phyloP scores from a whole-genome alignment of 1,140 invertebrate species.

The Rhyacophila brunnea region DNA sequence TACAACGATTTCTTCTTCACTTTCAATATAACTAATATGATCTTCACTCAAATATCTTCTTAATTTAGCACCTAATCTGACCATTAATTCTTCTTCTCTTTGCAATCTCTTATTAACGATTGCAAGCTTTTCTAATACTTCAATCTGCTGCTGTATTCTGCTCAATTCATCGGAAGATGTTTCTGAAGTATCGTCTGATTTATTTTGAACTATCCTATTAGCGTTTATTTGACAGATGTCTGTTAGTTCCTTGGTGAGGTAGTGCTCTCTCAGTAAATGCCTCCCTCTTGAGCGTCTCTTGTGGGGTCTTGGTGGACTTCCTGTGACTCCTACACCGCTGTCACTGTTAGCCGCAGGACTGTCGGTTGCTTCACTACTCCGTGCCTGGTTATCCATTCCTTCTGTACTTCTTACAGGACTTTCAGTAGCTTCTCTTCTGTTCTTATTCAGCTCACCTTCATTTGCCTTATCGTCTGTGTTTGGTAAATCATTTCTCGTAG shows the following conservation, averaged over 20 bases:
- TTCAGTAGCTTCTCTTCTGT: neutral
- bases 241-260: conserved; percentile 53
- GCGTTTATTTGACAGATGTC: conserved; percentile 54
- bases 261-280: conserved; percentile 53
- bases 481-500: conserved; percentile 37
- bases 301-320: conserved; percentile 50
- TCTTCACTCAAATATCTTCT: conserved; percentile 63
- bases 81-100: conserved; percentile 66
- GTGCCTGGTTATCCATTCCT: conserved; percentile 50
- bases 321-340: conserved; percentile 55
- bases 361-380: conserved; percentile 51
- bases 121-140: conserved; percentile 68
- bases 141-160: conserved; percentile 60
- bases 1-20: conserved; percentile 48
- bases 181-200: conserved; percentile 55
- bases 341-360: conserved; percentile 58
- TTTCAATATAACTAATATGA: conserved; percentile 55
- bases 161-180: conserved; percentile 51
- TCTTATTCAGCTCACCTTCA: conserved; percentile 10
- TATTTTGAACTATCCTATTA: conserved; percentile 43
- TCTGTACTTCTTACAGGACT: conserved; percentile 38
- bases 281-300: conserved; percentile 54
- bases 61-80: conserved; percentile 64
- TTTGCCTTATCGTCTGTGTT: conserved; percentile 33
- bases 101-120: conserved; percentile 70